phyloP scores from a whole-genome alignment of 2,888 invertebrate genomes.

The Brachyptera risi region DNA sequence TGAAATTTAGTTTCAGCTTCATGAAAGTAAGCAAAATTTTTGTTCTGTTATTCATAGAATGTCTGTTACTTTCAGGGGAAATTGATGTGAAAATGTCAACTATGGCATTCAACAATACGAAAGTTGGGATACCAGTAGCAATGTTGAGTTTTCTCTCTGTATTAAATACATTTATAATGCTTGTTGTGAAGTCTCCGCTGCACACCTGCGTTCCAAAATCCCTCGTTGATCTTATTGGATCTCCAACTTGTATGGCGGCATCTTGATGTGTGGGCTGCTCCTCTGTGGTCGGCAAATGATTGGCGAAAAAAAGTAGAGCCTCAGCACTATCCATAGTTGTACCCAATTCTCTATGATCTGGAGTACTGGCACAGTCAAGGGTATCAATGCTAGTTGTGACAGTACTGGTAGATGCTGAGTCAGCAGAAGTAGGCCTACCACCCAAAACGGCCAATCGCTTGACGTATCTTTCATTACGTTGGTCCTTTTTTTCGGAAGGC shows the following conservation, averaged over 20 bases:
- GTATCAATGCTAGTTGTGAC: too few relatives aligned
- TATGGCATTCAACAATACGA: not conserved
- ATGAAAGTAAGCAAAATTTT: not conserved
- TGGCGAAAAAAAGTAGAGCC: too few relatives aligned
- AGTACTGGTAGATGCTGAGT: too few relatives aligned
- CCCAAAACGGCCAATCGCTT: too few relatives aligned
- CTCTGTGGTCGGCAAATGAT: too few relatives aligned
- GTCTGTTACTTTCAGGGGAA: not conserved
- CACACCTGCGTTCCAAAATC: not conserved
- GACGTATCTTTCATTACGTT: too few relatives aligned
- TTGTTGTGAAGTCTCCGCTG: not conserved
- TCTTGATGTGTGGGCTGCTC: not conserved
- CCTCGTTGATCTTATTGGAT: too few relatives aligned
- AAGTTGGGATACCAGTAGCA: not conserved
- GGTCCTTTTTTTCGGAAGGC: too few relatives aligned
- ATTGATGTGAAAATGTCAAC: not conserved
- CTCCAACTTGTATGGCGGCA: not conserved
- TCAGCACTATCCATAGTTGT: too few relatives aligned
- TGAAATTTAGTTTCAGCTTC: conserved; percentile 10
- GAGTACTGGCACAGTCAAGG: too few relatives aligned
- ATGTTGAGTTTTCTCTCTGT: not conserved
- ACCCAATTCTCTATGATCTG: too few relatives aligned
- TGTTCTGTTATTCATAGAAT: not conserved
- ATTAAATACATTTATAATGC: not conserved
- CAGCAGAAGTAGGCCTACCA: too few relatives aligned